Evolutionary conservation across 2,113 vertebrate species (phyloP), one percentile per base, ranked within the genome.

Genomic region (Carassius auratus): DNA sequence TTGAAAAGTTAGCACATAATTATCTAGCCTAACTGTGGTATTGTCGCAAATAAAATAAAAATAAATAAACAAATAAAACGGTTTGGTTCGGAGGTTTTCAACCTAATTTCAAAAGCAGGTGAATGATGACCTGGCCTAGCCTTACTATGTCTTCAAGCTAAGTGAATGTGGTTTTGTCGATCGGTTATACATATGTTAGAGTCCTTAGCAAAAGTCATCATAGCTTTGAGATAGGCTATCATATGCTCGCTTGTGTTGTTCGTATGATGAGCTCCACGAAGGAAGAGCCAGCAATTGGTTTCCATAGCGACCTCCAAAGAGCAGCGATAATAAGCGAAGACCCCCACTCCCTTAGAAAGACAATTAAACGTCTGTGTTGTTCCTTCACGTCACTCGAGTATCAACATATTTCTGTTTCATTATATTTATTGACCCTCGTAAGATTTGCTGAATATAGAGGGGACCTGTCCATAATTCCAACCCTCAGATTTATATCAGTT

Each of bases 291-390:
- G 82, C 82, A 83, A 86, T 68, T 83, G 87, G 87, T 90, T 90
- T 90, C 89, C 89, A 90, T 90, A 83, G 89, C 84, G 89, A 90
- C 89, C 66, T 50, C 77, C 79, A 83, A 86, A 85, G 85, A 88
- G 77, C 38, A 81, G 62, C n/a, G 85, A 89, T 89, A 89, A 89
- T 84, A 86, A 80, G 79, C 85, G 85, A 78, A 76, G 42, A 76
- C 69, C 78, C 69, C 86, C 81, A 57, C 79, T 38, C 78, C 30
- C 64, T 23, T 76, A 55, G 73, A n/a, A 73, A 50, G 81, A 81
- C 38, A 80, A 68, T 82, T 83, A 68, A 86, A 86, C 78, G 38
- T 85, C 36, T 33, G 33, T 68, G 38, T 86, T 50, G 68, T 30
- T 80, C 17, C 38, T 74, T 48, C 26, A 86, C 77, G 36, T 59